These are phyloP conservation scores for Arenaria interpres DNA, from an alignment of 2,113 vertebrate genomes.

Conservation along the genomic window DNA sequence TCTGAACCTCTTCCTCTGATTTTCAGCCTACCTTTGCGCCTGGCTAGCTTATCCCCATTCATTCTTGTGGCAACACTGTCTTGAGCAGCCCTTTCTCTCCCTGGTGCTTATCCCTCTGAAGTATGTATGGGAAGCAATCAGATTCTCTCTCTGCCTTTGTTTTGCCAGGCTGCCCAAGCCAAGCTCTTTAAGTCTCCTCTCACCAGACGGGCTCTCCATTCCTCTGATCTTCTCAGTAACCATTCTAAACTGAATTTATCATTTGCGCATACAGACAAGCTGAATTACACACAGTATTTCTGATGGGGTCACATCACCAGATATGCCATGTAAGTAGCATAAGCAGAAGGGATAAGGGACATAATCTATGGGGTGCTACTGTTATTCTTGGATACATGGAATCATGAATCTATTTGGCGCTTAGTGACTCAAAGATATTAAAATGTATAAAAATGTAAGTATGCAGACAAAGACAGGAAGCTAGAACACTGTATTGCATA, in stretches of 20 bases:
- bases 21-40: background rate
- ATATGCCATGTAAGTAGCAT: background rate
- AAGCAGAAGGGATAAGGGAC: background rate
- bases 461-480: background rate
- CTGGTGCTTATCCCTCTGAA: conserved; percentile 10
- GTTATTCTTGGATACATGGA: background rate
- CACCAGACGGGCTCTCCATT: conserved; percentile 1
- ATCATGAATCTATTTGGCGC: background rate
- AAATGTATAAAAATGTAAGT: background rate
- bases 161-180: conserved; percentile 21
- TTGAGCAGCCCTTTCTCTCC: background rate
- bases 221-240: conserved; percentile 19
- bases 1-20: background rate
- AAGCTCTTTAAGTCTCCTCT: conserved; percentile 51
- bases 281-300: background rate
- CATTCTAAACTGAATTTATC: conserved; percentile 19
- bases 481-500: background rate
- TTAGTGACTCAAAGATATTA: background rate
- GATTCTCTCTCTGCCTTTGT: conserved; percentile 34
- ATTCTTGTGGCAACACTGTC: background rate
- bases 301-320: background rate
- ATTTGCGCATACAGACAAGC: background rate
- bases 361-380: background rate
- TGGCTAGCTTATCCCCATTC: background rate
- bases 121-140: conserved; percentile 20